These are phyloP conservation scores for Pantherophis vulpinus DNA, from an alignment of 2,797 vertebrate genomes.

Conservation along the genomic window DNA sequence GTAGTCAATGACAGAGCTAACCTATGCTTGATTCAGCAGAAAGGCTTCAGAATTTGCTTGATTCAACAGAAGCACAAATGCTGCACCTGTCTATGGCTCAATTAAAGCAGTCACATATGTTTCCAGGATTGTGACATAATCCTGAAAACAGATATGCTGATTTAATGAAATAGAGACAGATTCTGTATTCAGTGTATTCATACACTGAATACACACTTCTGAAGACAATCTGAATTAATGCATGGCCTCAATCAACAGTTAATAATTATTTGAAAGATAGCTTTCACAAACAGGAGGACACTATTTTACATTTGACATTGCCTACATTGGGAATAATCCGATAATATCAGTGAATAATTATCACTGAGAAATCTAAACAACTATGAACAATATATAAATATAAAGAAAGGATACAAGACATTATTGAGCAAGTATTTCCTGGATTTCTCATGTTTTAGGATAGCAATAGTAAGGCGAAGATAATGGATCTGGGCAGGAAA, in stretches of 20 bases:
- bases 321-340: neutral
- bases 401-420: slow-evolving; percentile 89
- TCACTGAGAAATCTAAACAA: neutral
- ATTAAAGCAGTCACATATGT: neutral
- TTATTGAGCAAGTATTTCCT: slow-evolving; percentile 93
- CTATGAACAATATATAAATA: slow-evolving; percentile 4
- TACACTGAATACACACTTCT: neutral
- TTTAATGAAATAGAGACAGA: neutral
- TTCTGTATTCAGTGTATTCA: neutral
- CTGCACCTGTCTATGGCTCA: neutral
- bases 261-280: slow-evolving; percentile 17
- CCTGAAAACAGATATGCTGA: neutral
- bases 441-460: slow-evolving; percentile 92
- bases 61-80: neutral
- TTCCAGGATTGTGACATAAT: neutral
- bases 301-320: slow-evolving; percentile 8
- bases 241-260: slow-evolving; percentile 1
- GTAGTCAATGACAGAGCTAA: neutral
- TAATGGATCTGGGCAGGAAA: slow-evolving; percentile 85
- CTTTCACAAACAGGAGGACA: neutral
- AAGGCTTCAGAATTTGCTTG: neutral
- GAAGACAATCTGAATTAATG: neutral
- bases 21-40: neutral
- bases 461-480: slow-evolving; percentile 89
- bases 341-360: slow-evolving; percentile 20